Evolutionary conservation across 2,888 invertebrate genomes (phyloP).

Genomic region (Ditula angustiorana): DNA sequence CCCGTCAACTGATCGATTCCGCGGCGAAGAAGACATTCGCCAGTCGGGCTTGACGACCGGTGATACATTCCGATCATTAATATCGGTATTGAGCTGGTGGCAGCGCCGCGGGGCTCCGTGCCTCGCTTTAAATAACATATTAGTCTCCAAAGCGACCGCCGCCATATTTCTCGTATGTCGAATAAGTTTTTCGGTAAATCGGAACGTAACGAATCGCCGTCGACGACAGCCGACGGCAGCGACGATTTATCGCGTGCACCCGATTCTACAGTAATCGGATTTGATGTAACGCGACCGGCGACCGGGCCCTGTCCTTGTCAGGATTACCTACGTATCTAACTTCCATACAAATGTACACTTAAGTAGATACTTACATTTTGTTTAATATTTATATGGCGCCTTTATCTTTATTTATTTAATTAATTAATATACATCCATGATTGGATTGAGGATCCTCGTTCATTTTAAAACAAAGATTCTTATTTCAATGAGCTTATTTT

Average conservation of each 20-base stretch:
- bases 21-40: slow-evolving; percentile 69
- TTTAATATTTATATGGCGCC: too few relatives aligned
- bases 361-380: neutral
- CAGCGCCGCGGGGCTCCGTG: slow-evolving; percentile 74
- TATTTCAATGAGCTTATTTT: too few relatives aligned
- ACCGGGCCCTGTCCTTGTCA: slow-evolving; percentile 1
- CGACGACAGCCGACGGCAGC: slow-evolving; percentile 70
- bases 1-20: slow-evolving; percentile 48
- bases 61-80: slow-evolving; percentile 77
- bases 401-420: neutral
- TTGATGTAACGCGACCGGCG: slow-evolving; percentile 56
- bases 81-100: slow-evolving; percentile 76
- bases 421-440: too few relatives aligned
- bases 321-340: slow-evolving; percentile 26
- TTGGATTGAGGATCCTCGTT: too few relatives aligned
- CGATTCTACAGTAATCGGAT: slow-evolving; percentile 75
- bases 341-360: neutral
- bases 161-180: slow-evolving; percentile 72
- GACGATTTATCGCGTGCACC: slow-evolving; percentile 79
- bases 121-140: slow-evolving; percentile 76
- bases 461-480: too few relatives aligned
- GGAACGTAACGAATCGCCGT: slow-evolving; percentile 75
- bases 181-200: slow-evolving; percentile 73
- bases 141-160: slow-evolving; percentile 78
- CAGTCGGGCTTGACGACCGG: slow-evolving; percentile 54